These are phyloP conservation scores for Drosophila simulans DNA, from an alignment of 1,140 invertebrate genomes.

Conservation along the genomic window DNA sequence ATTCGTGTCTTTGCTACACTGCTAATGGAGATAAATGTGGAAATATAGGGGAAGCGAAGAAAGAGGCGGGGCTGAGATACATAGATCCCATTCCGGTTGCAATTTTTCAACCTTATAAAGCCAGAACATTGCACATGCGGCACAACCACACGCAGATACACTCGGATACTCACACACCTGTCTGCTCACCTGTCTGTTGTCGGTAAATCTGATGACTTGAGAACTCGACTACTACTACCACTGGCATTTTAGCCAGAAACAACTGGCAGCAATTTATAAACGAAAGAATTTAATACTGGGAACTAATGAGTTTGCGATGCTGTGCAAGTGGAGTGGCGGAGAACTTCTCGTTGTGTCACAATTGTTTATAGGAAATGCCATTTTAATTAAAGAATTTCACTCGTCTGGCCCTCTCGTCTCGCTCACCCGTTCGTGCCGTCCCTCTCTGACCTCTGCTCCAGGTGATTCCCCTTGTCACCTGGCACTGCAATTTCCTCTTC, in stretches of 20 bases:
- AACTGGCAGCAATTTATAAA: conserved; percentile 48
- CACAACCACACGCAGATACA: conserved; percentile 18
- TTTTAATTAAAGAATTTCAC: conserved; percentile 77
- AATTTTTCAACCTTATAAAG: conserved; percentile 79
- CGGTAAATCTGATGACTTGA: conserved; percentile 38
- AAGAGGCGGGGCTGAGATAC: conserved; percentile 23
- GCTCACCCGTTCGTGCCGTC: conserved; percentile 1
- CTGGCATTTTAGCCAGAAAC: conserved; percentile 22
- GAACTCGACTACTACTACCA: conserved; percentile 14
- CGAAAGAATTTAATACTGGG: conserved; percentile 75
- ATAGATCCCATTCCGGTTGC: conserved; percentile 69
- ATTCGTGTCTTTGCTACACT: conserved; percentile 28
- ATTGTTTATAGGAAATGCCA: conserved; percentile 61
- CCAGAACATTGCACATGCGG: conserved; percentile 48
- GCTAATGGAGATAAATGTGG: conserved; percentile 45
- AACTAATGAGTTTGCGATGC: conserved; percentile 63
- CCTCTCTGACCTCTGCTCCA: conserved; percentile 2
- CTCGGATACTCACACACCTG: conserved; percentile 20
- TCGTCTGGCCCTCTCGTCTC: conserved; percentile 9
- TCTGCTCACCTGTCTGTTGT: conserved; percentile 29
- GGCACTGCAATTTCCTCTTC: conserved; percentile 44
- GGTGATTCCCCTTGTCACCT: conserved; percentile 20
- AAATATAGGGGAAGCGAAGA: conserved; percentile 7
- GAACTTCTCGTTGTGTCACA: conserved; percentile 47
- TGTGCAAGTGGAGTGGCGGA: conserved; percentile 14